These are phyloP conservation scores for Poeciliopsis turneri DNA, from an alignment of 2,797 vertebrate genomes.

Conservation along the genomic window DNA sequence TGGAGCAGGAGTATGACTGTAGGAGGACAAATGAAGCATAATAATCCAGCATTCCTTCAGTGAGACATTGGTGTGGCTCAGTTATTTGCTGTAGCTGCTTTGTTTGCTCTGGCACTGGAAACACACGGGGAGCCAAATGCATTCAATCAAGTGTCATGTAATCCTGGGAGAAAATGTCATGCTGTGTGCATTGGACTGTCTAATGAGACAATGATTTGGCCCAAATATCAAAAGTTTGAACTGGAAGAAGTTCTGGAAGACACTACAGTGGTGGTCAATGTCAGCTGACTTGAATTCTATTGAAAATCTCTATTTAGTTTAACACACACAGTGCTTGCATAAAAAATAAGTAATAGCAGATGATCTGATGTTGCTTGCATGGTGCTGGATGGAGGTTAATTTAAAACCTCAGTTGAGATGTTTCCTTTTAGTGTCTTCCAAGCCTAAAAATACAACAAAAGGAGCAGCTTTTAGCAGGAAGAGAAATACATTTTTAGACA, in stretches of 20 bases:
- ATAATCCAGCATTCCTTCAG: background rate
- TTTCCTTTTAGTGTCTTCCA: background rate
- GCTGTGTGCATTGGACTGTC: background rate
- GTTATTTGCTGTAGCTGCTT: background rate
- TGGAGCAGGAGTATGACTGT: background rate
- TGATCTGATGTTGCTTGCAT: conserved; percentile 3
- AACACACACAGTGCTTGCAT: background rate
- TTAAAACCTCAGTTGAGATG: background rate
- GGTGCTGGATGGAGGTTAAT: background rate
- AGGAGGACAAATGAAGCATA: background rate
- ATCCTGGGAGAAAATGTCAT: background rate
- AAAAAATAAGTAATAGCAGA: background rate
- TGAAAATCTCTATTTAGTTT: background rate
- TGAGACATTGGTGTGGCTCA: background rate
- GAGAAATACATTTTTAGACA: background rate
- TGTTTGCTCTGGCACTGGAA: background rate
- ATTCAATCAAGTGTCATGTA: background rate
- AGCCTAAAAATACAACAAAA: background rate
- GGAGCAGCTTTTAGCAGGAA: background rate
- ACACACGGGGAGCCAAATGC: background rate
- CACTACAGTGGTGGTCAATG: background rate
- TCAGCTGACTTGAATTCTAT: background rate
- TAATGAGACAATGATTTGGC: background rate
- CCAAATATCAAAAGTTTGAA: background rate
- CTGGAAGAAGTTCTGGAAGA: background rate